A percentile compares a stretch with the other conserved stretches of the same genome.
These are phyloP conservation scores for Cebidichthys violaceus DNA, from an alignment of 2,113 vertebrate genomes.

Conservation along the genomic window DNA sequence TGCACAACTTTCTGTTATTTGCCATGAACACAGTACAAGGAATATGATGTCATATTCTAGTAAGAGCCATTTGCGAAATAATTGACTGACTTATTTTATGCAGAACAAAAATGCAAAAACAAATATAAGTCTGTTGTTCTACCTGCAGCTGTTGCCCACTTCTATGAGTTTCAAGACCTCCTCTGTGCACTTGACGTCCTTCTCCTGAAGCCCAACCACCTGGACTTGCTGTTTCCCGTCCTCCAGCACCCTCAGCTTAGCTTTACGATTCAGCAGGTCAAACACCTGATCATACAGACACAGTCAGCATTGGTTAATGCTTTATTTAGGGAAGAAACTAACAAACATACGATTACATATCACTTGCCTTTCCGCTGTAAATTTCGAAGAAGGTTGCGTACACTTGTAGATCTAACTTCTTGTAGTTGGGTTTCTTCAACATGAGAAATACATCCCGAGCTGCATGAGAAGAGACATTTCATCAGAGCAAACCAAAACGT, in stretches of 20 bases:
- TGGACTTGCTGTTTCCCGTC: conserved; percentile 99
- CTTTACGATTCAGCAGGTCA: conserved; percentile 96
- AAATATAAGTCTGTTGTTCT: conserved; percentile 17
- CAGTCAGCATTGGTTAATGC: background rate
- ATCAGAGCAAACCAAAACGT: background rate
- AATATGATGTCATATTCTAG: background rate
- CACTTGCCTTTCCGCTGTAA: conserved; percentile 95
- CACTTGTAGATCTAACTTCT: conserved; percentile 97
- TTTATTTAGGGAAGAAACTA: background rate
- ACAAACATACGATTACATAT: background rate
- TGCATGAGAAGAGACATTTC: conserved; percentile 60
- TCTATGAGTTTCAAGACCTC: conserved; percentile 98
- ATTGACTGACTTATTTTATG: background rate
- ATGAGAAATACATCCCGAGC: conserved; percentile 99
- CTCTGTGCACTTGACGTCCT: conserved; percentile 95
- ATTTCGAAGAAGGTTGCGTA: conserved; percentile 99
- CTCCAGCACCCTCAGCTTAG: conserved; percentile 96
- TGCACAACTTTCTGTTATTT: background rate
- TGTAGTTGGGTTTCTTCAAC: conserved; percentile 98
- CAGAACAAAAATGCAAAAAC: background rate
- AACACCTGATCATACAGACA: conserved; percentile 86
- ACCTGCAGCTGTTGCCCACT: conserved; percentile 99
- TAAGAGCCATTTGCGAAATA: background rate
- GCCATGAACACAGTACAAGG: background rate
- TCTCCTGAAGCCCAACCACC: conserved; percentile 96